A percentile compares a stretch with the other conserved stretches of the same genome.
phyloP scores from a whole-genome alignment of 92 coral and sea anemone species.

The Plumapathes pennacea region DNA sequence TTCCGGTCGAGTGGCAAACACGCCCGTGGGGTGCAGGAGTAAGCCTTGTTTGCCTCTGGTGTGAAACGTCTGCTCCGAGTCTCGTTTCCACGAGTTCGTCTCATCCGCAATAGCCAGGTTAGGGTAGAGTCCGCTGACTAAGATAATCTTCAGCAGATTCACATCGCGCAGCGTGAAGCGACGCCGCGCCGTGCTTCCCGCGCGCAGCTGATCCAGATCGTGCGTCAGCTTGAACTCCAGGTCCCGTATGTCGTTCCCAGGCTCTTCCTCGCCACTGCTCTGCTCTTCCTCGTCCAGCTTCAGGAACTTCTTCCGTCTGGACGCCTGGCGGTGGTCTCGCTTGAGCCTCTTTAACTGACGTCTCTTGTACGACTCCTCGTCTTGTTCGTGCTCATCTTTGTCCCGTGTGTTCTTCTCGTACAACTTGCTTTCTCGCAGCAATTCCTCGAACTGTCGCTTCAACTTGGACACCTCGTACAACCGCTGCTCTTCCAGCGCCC shows the following conservation, averaged over 20 bases:
- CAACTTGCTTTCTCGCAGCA: slow-evolving; percentile 75
- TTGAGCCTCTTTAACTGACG: slow-evolving; percentile 76
- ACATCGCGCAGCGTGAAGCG: slow-evolving; percentile 86
- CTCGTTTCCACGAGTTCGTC: slow-evolving; percentile 76
- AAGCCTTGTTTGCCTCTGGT: slow-evolving; percentile 74
- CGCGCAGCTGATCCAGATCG: slow-evolving; percentile 79
- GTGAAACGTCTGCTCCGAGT: slow-evolving; percentile 94
- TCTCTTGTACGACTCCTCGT: slow-evolving; percentile 70
- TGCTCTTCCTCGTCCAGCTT: slow-evolving; percentile 80
- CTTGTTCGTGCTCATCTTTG: slow-evolving; percentile 67
- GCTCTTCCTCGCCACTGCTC: slow-evolving; percentile 64
- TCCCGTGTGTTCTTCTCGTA: slow-evolving; percentile 59
- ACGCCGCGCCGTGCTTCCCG: slow-evolving; percentile 74
- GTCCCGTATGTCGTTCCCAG: slow-evolving; percentile 86
- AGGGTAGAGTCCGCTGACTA: slow-evolving; percentile 94
- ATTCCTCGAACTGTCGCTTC: slow-evolving; percentile 87
- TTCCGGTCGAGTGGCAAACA: slow-evolving; percentile 82
- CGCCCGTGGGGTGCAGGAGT: slow-evolving; percentile 87
- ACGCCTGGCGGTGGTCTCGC: slow-evolving; percentile 77
- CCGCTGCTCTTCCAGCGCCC: slow-evolving; percentile 94
- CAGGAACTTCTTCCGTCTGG: slow-evolving; percentile 78
- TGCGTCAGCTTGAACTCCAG: slow-evolving; percentile 92
- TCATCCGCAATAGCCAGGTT: slow-evolving; percentile 92
- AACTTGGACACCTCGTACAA: slow-evolving; percentile 94
- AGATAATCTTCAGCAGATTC: slow-evolving; percentile 81